A percentile compares a stretch with the other conserved stretches of the same genome.
Conservation (phyloP, 2,888 invertebrate species). For the Phaedon cochleariae region DNA sequence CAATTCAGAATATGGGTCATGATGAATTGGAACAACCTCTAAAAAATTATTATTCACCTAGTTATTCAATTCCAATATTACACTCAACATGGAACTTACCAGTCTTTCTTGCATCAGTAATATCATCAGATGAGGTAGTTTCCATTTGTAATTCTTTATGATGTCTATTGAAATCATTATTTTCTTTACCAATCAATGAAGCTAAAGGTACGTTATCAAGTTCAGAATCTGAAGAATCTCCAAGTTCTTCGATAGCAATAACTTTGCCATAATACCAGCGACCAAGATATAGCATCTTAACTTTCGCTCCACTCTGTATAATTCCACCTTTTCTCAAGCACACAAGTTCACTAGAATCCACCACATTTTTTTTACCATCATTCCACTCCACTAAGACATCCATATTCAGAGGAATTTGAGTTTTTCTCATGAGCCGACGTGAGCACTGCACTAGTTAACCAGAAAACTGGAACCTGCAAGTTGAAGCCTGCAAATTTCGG, state of each 20-base stretch:
- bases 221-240: constrained; percentile 8
- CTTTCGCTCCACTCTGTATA: constrained; percentile 9
- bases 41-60: too few species aligned
- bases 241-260: constrained; percentile 3
- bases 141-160: constrained; percentile 11
- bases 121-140: too few species aligned
- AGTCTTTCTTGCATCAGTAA: too few species aligned
- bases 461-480: too few species aligned
- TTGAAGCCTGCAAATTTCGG: constrained; percentile 4
- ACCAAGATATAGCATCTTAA: constrained; percentile 1
- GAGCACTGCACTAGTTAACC: too few species aligned
- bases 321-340: constrained; percentile 8
- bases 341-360: background rate
- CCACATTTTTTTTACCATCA: background rate
- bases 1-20: too few species aligned
- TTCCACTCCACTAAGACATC: background rate
- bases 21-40: too few species aligned
- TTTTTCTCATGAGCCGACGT: too few species aligned
- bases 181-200: background rate
- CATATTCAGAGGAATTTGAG: too few species aligned
- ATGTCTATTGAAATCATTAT: background rate
- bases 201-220: background rate
- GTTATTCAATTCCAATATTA: too few species aligned
- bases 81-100: too few species aligned
- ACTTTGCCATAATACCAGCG: constrained; percentile 9